phyloP scores from a whole-genome alignment of 1,140 invertebrate genomes.

The Homalodisca vitripennis region DNA sequence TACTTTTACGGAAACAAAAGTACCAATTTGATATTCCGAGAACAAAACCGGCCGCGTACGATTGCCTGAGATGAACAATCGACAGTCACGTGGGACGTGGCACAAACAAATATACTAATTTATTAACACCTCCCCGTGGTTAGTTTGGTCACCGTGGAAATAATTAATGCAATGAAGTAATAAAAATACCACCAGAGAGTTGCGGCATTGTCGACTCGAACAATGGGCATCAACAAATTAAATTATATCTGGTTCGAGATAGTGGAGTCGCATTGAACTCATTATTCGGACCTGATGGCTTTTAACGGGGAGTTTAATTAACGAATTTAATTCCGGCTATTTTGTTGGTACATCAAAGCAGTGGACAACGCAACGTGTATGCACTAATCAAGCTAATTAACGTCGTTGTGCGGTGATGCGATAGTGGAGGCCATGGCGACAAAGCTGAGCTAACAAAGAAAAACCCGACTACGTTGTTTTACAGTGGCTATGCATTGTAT shows the following conservation, averaged over 20 bases:
- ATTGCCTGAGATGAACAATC: not conserved
- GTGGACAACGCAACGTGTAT: too few species aligned
- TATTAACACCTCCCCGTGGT: conserved; percentile 9
- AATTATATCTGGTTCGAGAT: not conserved
- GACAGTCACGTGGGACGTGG: not conserved
- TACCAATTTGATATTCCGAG: conserved; percentile 16
- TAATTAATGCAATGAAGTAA: conserved; percentile 13
- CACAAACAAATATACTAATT: conserved; percentile 19
- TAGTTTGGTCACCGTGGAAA: conserved; percentile 4
- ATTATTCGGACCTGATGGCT: conserved; percentile 12
- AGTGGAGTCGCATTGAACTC: not conserved
- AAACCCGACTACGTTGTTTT: too few species aligned
- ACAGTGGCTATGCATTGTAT: too few species aligned
- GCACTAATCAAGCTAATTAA: too few species aligned
- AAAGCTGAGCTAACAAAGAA: too few species aligned
- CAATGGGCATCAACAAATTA: conserved; percentile 10
- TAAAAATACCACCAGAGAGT: conserved; percentile 15
- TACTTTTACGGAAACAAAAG: conserved; percentile 14
- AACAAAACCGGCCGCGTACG: not conserved
- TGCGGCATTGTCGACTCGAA: not conserved
- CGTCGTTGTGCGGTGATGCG: too few species aligned
- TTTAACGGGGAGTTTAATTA: conserved; percentile 3
- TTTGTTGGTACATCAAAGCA: too few species aligned
- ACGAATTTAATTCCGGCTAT: not conserved
- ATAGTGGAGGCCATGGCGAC: too few species aligned